These are phyloP conservation scores for Amphimedon queenslandica DNA, from an alignment of 37 sponge, comb jelly and placozoan species.

Conservation along the genomic window DNA sequence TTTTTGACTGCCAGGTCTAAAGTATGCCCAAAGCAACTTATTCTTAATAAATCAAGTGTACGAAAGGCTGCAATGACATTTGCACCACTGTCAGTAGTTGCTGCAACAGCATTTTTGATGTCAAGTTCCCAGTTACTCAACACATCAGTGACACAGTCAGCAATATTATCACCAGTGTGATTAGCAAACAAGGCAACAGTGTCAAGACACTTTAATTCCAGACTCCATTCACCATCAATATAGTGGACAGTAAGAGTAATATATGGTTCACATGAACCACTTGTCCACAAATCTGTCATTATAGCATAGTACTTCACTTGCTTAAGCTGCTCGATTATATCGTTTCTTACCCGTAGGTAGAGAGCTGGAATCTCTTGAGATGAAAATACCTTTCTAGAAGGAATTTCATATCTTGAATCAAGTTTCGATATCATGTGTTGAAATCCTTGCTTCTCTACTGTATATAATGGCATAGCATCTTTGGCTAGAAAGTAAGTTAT, in stretches of 20 bases:
- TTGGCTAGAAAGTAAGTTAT: constrained; percentile 1
- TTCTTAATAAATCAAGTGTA: not conserved
- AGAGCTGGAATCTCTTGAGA: not conserved
- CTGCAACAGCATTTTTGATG: constrained; percentile 1
- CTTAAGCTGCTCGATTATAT: not conserved
- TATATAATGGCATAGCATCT: constrained; percentile 1
- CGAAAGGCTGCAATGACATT: constrained; percentile 11
- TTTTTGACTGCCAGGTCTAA: constrained; percentile 23
- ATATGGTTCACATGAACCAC: constrained; percentile 9
- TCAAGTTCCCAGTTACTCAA: constrained; percentile 10
- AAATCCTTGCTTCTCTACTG: not conserved
- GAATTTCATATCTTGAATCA: constrained; percentile 9
- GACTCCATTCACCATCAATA: too few species aligned
- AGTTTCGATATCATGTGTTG: not conserved
- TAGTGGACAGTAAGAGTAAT: constrained; percentile 34
- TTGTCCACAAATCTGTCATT: constrained; percentile 40
- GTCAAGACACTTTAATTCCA: constrained; percentile 21
- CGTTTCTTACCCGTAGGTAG: not conserved
- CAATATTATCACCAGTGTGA: constrained; percentile 19
- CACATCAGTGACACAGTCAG: not conserved
- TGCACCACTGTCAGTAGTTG: constrained; percentile 7
- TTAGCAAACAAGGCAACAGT: constrained; percentile 4
- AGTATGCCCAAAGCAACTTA: constrained; percentile 23
- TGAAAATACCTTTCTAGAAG: constrained; percentile 6
- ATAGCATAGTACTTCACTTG: not conserved